Evolutionary conservation across 2,113 vertebrate species (phyloP), one percentile per base, ranked within the genome.

Genomic region (Petrocephalus zakoni): DNA sequence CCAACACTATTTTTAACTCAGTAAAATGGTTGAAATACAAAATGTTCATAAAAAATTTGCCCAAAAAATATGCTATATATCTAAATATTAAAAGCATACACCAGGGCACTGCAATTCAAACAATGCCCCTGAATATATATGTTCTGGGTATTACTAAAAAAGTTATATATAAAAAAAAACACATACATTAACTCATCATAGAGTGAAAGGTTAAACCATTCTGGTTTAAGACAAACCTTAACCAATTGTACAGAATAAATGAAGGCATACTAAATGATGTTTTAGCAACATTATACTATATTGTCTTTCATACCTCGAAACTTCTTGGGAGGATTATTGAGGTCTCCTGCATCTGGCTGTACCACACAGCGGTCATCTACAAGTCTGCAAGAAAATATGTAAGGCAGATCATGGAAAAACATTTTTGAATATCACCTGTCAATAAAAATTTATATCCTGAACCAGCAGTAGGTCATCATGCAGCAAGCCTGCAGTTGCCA

Each of bases 281-380:
- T 75, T 42, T 7, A 19, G 72, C 34, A 75, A 5, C 61, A 68
- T 68, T 29, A 29, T n/a, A 68, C 25, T 68, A n/a, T n/a, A 68
- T 15, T 2, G 9, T 19, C 5, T 49, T 61, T 8, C 87, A 96
- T 95, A 99, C 98, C 98, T 97, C 98, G 91, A 93, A 99, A 99
- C 93, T 99, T 99, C 94, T 99, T 99, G 2, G 98, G 98, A 61
- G 98, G 98, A 90, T 97, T 99, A 94, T 96, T 98, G 90, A 99
- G 97, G 94, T 99, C 98, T 10, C 98, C 98, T 0, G 98, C 95
- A 89, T 99, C 97, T 46, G 98, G 98, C 94, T 99, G 98, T 6
- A 99, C 98, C 7, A 99, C 98, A 90, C 98, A 99, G n/a, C 98
- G 96, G 90, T 99, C 98, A 92, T 99, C 98, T 89, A 99, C 98